Conservation (phyloP, 1,140 invertebrate species). For the Pectinophora gossypiella region DNA sequence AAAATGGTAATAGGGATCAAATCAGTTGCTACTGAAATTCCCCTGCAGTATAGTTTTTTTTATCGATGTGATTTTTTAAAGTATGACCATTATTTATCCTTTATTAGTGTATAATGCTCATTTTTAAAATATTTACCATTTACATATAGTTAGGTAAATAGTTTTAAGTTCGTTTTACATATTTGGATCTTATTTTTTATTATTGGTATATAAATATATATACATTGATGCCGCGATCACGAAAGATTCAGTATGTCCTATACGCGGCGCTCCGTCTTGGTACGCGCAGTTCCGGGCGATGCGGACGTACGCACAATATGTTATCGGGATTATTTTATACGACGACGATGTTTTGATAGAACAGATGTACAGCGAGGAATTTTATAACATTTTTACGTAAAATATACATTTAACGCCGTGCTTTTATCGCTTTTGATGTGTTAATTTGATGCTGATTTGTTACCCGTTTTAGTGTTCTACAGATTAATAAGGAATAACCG, state of each 20-base stretch:
- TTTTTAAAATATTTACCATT: conserved; percentile 69
- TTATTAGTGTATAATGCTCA: conserved; percentile 68
- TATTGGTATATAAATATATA: conserved; percentile 41
- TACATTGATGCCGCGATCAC: conserved; percentile 52
- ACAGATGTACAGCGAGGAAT: conserved; percentile 41
- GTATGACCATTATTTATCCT: conserved; percentile 63
- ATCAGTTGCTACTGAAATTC: conserved; percentile 36
- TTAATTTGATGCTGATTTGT: conserved; percentile 42
- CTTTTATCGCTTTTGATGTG: conserved; percentile 51
- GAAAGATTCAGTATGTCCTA: conserved; percentile 28
- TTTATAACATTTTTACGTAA: conserved; percentile 23
- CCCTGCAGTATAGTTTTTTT: conserved; percentile 27
- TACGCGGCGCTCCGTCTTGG: too few relatives aligned
- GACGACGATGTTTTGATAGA: conserved; percentile 29
- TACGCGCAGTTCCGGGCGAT: too few relatives aligned
- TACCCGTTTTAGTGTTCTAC: conserved; percentile 49
- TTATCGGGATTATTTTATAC: neutral
- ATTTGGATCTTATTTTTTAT: conserved; percentile 45
- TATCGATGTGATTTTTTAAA: conserved; percentile 60
- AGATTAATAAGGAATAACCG: conserved; percentile 26
- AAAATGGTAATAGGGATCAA: conserved; percentile 48
- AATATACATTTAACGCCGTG: conserved; percentile 31
- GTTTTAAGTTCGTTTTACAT: conserved; percentile 54
- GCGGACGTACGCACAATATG: conserved; percentile 42
- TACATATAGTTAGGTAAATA: conserved; percentile 56